These are phyloP conservation scores for Trachurus trachurus DNA, from an alignment of 2,797 vertebrate genomes.

Conservation along the genomic window DNA sequence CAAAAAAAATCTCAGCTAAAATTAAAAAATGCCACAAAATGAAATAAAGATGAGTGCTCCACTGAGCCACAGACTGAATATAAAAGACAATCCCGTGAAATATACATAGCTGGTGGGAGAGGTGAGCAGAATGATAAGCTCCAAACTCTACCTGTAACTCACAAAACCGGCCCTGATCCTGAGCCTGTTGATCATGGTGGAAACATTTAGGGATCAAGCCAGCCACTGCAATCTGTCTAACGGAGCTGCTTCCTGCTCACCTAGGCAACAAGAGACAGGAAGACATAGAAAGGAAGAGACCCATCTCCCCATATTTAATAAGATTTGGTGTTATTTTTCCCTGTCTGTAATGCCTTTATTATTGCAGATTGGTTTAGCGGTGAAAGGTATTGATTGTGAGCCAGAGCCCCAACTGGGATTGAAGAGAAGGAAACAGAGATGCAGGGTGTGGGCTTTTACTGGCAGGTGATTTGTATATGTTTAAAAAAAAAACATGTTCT, in stretches of 20 bases:
- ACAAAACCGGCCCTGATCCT: conserved; percentile 59
- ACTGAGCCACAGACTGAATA: conserved; percentile 81
- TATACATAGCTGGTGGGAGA: conserved; percentile 80
- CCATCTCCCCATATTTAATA: conserved; percentile 83
- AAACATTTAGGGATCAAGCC: conserved; percentile 77
- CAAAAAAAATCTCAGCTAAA: conserved; percentile 76
- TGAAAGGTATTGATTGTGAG: conserved; percentile 87
- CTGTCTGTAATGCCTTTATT: conserved; percentile 87
- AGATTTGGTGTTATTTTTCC: conserved; percentile 81
- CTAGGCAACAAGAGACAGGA: conserved; percentile 78
- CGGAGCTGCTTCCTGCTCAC: conserved; percentile 54
- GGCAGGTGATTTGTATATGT: conserved; percentile 68
- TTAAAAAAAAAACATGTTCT: conserved; percentile 40
- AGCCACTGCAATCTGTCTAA: conserved; percentile 52
- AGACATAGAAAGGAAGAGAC: conserved; percentile 64
- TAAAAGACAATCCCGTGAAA: conserved; percentile 85
- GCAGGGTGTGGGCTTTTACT: conserved; percentile 61
- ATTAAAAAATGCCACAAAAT: conserved; percentile 86
- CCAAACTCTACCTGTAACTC: conserved; percentile 74
- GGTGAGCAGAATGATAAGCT: conserved; percentile 83
- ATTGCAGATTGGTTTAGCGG: conserved; percentile 85
- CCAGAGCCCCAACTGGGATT: conserved; percentile 62
- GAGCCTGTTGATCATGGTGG: conserved; percentile 69
- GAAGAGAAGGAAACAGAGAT: conserved; percentile 60
- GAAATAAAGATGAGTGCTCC: conserved; percentile 88